Base-by-base conservation (phyloP, 2,888 invertebrate species). In the Pseudococcus jackbeardsleyi region DNA sequence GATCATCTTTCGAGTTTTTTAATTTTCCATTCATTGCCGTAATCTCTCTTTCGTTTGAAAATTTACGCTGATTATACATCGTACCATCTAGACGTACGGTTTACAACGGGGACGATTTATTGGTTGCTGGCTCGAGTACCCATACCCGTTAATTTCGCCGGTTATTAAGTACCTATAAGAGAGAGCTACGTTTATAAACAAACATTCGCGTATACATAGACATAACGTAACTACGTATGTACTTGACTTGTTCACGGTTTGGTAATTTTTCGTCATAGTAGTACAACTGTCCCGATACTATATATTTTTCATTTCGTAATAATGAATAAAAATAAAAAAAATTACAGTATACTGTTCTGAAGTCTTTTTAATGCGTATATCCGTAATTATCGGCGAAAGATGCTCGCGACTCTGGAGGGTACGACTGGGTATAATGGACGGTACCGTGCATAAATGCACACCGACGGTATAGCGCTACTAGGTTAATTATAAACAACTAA, bases 401-500 rank as follows among this genome's bases (percentile, higher is more conserved):
- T 42, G n/a, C n/a, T n/a, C 15, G 11, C 48, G 54, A 15, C 54
- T 42, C 5, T 8, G 5, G n/a, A 54, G 54, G n/a, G 17, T 54
- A 6, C 54, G 54, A n/a, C 1, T 3, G 54, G 17, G n/a, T 50
- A 50, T 15, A 50, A 22, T 19, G 4, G 22, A 19, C 8, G 22
- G 22, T 19, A 22, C 9, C 11, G 22, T 64, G 22, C 22, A 33
- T 33, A 33, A 33, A 33, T 33, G 22, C 22, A 22, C 64, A 64
- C 22, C 64, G 59, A 11, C 50, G 15, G 54, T 64, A 64, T 64
- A 64, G 85, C 85, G 54, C 64, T 42, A 50, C 85, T 85, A 85
- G 85, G 85, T 85, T 85, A 85, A 85, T 85, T 85, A 85, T 85
- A 85, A 85, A 85, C 85, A 85, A 85, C 85, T 85, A 85, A 59